Percentiles rank a stretch among this genome's conserved stretches.
Conservation (phyloP, 2,888 invertebrate genomes). For the Drosophila koepferae region DNA sequence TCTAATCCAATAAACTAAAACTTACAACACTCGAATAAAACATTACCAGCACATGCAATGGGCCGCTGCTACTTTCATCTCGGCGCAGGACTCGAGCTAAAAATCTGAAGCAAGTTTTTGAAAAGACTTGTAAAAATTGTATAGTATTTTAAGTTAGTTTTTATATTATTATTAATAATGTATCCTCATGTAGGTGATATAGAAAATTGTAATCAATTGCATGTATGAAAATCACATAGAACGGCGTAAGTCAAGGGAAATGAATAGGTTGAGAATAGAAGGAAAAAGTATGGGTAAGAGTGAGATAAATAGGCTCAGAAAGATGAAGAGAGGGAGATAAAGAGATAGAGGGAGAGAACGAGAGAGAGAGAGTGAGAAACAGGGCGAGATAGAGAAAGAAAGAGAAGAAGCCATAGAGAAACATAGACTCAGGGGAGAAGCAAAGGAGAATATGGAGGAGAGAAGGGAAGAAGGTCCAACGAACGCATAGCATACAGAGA, state of each 20-base stretch:
- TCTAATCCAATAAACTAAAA: constrained; percentile 72
- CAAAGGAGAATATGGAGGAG: too few relatives aligned
- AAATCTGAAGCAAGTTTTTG: neutral
- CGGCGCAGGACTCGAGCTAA: constrained; percentile 2
- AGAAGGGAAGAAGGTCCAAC: too few relatives aligned
- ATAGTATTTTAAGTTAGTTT: neutral
- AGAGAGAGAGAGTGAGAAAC: neutral
- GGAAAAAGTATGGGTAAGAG: too few relatives aligned
- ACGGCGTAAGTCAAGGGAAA: neutral
- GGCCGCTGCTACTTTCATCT: constrained; percentile 26
- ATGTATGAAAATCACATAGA: neutral
- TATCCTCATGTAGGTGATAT: neutral
- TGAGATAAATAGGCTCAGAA: neutral
- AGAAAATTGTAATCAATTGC: neutral
- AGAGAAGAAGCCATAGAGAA: too few relatives aligned
- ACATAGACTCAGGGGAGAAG: too few relatives aligned
- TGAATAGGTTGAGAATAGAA: too few relatives aligned
- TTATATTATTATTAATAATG: neutral
- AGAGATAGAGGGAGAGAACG: neutral
- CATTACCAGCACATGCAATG: constrained; percentile 16
- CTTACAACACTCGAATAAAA: constrained; percentile 14
- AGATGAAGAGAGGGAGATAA: neutral
- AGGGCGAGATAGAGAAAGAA: too few relatives aligned
- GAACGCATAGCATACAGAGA: neutral
- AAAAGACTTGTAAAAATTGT: neutral